Evolutionary conservation across 1,140 invertebrate genomes (phyloP).

Genomic region (Asobara japonica): DNA sequence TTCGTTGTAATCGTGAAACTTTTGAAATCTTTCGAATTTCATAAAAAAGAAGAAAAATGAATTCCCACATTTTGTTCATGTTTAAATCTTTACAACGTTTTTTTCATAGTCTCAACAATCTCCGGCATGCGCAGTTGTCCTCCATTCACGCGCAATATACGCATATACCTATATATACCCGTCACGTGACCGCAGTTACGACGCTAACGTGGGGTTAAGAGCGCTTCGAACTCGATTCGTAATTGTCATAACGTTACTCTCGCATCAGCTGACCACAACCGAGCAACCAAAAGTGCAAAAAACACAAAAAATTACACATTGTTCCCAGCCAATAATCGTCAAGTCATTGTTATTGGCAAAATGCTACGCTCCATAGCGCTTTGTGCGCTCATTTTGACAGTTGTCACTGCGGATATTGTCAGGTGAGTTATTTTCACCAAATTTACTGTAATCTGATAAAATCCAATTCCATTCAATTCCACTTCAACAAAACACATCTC

Average conservation of each 20-base stretch:
- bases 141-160: background rate
- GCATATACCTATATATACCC: no score
- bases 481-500: no score
- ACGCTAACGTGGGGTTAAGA: slow-evolving; percentile 10
- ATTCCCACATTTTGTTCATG: background rate
- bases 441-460: no score
- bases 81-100: background rate
- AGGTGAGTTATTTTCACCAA: slow-evolving; percentile 41
- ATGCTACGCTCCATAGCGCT: slow-evolving; percentile 43
- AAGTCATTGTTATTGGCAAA: slow-evolving; percentile 28
- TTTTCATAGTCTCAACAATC: background rate
- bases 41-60: no score
- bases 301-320: no score
- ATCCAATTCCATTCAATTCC: background rate
- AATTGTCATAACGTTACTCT: background rate
- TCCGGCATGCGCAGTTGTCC: background rate
- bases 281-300: no score
- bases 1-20: no score
- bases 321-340: slow-evolving; percentile 23
- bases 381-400: slow-evolving; percentile 27
- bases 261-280: background rate
- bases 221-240: background rate
- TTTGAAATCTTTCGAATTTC: no score
- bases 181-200: slow-evolving; percentile 23
- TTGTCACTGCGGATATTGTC: slow-evolving; percentile 36